Evolutionary conservation across 1,140 invertebrate genomes (phyloP).

Genomic region (Musca vetustissima): DNA sequence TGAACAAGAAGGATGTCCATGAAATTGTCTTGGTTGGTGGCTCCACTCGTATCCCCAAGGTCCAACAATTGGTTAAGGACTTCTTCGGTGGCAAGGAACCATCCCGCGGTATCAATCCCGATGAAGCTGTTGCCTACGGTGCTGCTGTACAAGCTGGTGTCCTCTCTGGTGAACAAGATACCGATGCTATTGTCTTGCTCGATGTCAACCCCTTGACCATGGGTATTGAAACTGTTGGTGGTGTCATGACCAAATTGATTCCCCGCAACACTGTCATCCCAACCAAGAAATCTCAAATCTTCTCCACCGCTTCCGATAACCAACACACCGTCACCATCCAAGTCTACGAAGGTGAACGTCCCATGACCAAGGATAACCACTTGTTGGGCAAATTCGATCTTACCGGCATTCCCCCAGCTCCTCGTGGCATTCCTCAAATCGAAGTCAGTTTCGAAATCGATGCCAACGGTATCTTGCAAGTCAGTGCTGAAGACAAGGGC

Average conservation of each 20-base stretch:
- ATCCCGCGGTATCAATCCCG: constrained; percentile 96
- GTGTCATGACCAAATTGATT: constrained; percentile 99
- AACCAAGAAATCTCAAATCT: constrained; percentile 99
- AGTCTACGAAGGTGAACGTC: constrained; percentile 95
- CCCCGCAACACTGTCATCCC: constrained; percentile 98
- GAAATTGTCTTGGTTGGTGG: constrained; percentile 99
- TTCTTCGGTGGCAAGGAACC: constrained; percentile 98
- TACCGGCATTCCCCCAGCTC: constrained; percentile 96
- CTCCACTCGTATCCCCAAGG: constrained; percentile 98
- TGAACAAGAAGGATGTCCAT: constrained; percentile 98
- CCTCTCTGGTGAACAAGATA: constrained; percentile 87
- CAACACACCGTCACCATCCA: constrained; percentile 99
- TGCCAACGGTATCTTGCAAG: constrained; percentile 95
- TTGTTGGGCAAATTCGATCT: constrained; percentile 96
- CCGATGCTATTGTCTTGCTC: constrained; percentile 93
- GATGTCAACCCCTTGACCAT: constrained; percentile 98
- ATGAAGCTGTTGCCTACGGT: constrained; percentile 97
- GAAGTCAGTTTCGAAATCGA: constrained; percentile 99
- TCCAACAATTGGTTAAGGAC: constrained; percentile 98
- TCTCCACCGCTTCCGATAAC: constrained; percentile 98
- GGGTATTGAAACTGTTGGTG: constrained; percentile 99
- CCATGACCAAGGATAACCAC: constrained; percentile 99
- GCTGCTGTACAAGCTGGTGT: constrained; percentile 98
- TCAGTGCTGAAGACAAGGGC: constrained; percentile 97
- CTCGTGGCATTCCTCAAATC: constrained; percentile 97